Evolutionary conservation across 2,797 vertebrate genomes (phyloP).

Genomic region (Pygocentrus nattereri): DNA sequence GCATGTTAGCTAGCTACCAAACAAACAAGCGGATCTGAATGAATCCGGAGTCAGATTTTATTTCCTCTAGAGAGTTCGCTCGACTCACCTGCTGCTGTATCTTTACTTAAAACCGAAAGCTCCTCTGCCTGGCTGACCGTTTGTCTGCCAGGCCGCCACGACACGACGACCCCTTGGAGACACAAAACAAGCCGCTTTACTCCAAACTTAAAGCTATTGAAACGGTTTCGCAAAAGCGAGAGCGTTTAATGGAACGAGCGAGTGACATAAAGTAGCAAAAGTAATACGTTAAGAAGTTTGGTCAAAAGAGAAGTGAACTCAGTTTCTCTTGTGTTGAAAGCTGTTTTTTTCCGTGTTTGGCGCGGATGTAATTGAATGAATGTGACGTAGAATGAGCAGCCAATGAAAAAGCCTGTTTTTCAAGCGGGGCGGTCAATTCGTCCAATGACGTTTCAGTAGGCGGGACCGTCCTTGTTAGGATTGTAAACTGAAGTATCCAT

Average conservation of each 20-base stretch:
- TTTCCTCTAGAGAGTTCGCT: too few species aligned
- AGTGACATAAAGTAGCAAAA: not conserved
- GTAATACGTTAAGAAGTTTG: too few species aligned
- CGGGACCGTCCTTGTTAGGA: not conserved
- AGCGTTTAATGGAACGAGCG: not conserved
- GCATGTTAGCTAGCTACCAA: too few species aligned
- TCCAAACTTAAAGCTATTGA: not conserved
- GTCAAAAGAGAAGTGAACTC: not conserved
- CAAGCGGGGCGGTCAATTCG: constrained; percentile 7
- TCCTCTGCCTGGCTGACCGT: not conserved
- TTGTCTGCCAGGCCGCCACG: not conserved
- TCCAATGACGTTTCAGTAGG: constrained; percentile 52
- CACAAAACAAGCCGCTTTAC: too few species aligned
- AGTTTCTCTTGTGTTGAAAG: not conserved
- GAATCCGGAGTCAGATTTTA: too few species aligned
- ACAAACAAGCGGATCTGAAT: too few species aligned
- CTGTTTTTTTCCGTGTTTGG: constrained; percentile 46
- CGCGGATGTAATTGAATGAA: constrained; percentile 52
- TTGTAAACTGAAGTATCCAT: constrained; percentile 49
- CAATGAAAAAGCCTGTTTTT: constrained; percentile 67
- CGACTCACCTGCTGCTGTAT: too few species aligned
- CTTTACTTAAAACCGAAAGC: too few species aligned
- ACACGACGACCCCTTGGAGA: not conserved
- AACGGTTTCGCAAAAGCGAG: not conserved
- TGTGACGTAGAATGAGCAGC: constrained; percentile 25